Conservation (phyloP, 2,888 invertebrate species). For the Troides aeacus region DNA sequence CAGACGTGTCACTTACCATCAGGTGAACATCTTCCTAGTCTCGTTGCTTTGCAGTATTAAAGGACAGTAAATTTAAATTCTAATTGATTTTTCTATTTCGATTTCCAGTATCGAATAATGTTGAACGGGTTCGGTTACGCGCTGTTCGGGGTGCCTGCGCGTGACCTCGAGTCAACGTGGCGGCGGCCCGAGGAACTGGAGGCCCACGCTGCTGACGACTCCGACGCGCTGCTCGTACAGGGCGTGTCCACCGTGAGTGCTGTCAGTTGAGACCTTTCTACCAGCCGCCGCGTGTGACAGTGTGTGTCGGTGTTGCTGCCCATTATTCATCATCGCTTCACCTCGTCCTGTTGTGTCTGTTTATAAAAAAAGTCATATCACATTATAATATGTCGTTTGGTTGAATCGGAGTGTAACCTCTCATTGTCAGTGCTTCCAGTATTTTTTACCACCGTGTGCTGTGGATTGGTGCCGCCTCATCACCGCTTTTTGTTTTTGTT, state of each 20-base stretch:
- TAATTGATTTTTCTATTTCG: background rate
- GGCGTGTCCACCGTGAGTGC: conserved; percentile 81
- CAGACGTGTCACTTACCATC: no score
- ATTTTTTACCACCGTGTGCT: no score
- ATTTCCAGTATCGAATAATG: conserved; percentile 88
- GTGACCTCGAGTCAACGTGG: conserved; percentile 87
- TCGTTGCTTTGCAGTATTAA: no score
- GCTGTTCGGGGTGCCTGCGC: conserved; percentile 86
- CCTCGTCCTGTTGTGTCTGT: background rate
- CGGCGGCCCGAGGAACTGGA: conserved; percentile 80
- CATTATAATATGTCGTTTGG: no score
- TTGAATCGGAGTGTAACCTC: no score
- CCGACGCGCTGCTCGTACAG: conserved; percentile 80
- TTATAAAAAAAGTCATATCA: no score
- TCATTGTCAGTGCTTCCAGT: no score
- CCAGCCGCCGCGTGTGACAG: conserved; percentile 37
- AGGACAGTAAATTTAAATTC: no score
- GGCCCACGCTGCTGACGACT: conserved; percentile 68
- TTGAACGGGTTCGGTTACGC: conserved; percentile 91
- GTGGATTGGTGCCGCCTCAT: no score
- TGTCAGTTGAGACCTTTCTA: conserved; percentile 67
- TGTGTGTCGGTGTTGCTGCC: conserved; percentile 34
- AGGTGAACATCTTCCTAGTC: no score
- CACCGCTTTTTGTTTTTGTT: no score
- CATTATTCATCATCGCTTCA: background rate